Evolutionary conservation across 2,888 invertebrate genomes (phyloP).

Genomic region (Sphinx pinastri): DNA sequence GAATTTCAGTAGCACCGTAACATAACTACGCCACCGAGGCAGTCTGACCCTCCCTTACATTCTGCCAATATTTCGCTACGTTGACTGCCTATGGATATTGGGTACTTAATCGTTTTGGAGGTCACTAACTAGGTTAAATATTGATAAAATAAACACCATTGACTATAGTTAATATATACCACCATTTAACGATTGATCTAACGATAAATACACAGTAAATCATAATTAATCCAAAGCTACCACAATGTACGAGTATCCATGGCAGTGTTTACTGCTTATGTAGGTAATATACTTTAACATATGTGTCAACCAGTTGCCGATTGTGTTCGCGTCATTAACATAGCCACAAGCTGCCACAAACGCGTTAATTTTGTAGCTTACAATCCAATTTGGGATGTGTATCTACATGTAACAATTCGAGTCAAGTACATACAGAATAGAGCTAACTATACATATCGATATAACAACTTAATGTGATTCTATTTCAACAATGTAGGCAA

Average conservation of each 20-base stretch:
- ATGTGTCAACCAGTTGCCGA: slow-evolving; percentile 14
- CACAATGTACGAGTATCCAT: background rate
- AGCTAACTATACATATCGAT: background rate
- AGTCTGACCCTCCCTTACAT: too few relatives aligned
- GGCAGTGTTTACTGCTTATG: background rate
- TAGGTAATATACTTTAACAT: background rate
- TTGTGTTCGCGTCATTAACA: slow-evolving; percentile 19
- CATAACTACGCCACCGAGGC: too few relatives aligned
- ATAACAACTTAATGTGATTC: background rate
- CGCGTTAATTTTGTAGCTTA: slow-evolving; percentile 21
- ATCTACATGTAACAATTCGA: background rate
- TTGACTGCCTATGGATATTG: too few relatives aligned
- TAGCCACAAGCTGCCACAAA: slow-evolving; percentile 21
- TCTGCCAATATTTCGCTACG: too few relatives aligned
- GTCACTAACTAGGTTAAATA: too few relatives aligned
- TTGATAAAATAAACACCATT: too few relatives aligned
- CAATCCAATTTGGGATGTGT: slow-evolving; percentile 10
- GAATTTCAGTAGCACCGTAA: too few relatives aligned
- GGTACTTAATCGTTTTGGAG: too few relatives aligned
- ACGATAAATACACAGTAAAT: too few relatives aligned
- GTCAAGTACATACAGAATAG: background rate
- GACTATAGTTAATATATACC: too few relatives aligned
- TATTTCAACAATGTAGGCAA: too few relatives aligned
- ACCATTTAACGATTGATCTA: too few relatives aligned
- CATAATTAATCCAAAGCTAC: background rate